Conservation (phyloP, 2,797 vertebrate species). For the Loris lydekkerianus region DNA sequence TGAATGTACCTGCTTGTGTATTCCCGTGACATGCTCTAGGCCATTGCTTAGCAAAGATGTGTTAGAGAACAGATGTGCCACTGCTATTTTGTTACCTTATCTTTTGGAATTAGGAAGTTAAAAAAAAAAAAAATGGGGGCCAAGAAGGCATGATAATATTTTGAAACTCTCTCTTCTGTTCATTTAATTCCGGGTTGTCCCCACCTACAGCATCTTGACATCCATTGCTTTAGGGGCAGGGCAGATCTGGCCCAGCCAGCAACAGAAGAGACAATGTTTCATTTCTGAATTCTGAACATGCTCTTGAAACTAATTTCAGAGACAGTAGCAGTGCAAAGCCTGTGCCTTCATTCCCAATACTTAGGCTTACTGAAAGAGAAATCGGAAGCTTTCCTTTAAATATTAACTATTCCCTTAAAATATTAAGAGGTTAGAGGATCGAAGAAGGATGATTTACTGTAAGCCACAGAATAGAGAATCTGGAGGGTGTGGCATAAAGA, state of each 20-base stretch:
- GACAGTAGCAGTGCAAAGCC: conserved; percentile 50
- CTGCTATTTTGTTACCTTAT: neutral
- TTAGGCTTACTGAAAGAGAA: conserved; percentile 68
- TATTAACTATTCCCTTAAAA: conserved; percentile 77
- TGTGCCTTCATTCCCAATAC: conserved; percentile 54
- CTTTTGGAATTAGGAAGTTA: conserved; percentile 12
- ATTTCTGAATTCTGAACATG: conserved; percentile 68
- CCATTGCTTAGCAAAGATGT: neutral
- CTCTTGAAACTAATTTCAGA: conserved; percentile 75
- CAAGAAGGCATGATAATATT: conserved; percentile 2
- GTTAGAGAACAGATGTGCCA: conserved; percentile 47
- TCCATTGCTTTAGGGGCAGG: conserved; percentile 61
- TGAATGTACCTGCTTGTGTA: conserved; percentile 1
- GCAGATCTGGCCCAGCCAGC: conserved; percentile 16
- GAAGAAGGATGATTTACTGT: conserved; percentile 53
- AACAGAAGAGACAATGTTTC: conserved; percentile 72
- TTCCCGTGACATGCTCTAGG: neutral
- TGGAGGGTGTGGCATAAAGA: neutral
- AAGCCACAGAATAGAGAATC: conserved; percentile 48
- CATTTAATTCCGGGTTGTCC: conserved; percentile 47
- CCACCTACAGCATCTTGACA: conserved; percentile 27
- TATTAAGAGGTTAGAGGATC: conserved; percentile 72
- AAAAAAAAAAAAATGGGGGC: neutral
- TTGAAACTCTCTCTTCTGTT: neutral
- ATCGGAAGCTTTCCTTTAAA: conserved; percentile 76